A percentile compares a stretch with the other conserved stretches of the same genome.
These are phyloP conservation scores for Aspidoscelis tigris DNA, from an alignment of 2,113 vertebrate species.

Conservation along the genomic window DNA sequence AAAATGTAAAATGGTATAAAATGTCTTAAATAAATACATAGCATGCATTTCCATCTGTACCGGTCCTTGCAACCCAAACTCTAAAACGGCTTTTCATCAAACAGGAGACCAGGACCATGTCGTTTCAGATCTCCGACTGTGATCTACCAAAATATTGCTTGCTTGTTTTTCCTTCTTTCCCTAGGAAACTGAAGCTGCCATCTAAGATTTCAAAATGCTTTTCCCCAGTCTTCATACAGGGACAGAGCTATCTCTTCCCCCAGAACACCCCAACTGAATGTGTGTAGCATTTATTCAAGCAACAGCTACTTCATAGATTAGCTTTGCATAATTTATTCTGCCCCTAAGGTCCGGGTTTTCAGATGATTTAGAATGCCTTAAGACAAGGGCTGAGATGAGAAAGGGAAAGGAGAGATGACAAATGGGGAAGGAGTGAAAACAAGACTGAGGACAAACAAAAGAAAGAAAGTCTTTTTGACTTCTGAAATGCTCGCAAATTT, in stretches of 20 bases:
- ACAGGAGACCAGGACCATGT: not conserved
- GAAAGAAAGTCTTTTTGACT: no score
- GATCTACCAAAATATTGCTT: no score
- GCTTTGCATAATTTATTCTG: constrained; percentile 38
- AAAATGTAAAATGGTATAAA: no score
- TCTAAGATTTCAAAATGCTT: not conserved
- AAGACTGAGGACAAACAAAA: not conserved
- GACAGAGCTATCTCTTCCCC: not conserved
- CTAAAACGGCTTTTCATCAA: not conserved
- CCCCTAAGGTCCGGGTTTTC: constrained; percentile 31
- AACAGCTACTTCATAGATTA: constrained; percentile 32
- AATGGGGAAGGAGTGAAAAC: not conserved
- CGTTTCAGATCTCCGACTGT: not conserved
- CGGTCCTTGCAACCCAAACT: not conserved
- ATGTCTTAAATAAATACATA: no score
- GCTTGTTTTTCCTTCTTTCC: no score
- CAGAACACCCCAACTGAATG: constrained; percentile 5
- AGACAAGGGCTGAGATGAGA: not conserved
- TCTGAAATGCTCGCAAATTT: no score
- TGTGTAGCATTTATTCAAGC: constrained; percentile 4
- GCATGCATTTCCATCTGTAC: not conserved
- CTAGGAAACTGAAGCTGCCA: not conserved
- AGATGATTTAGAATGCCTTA: constrained; percentile 29
- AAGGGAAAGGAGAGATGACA: not conserved
- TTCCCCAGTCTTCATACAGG: not conserved